A percentile compares a stretch with the other conserved stretches of the same genome.
Evolutionary conservation across 2,888 invertebrate species (phyloP).

Genomic region (Thysanoteuthis rhombus): DNA sequence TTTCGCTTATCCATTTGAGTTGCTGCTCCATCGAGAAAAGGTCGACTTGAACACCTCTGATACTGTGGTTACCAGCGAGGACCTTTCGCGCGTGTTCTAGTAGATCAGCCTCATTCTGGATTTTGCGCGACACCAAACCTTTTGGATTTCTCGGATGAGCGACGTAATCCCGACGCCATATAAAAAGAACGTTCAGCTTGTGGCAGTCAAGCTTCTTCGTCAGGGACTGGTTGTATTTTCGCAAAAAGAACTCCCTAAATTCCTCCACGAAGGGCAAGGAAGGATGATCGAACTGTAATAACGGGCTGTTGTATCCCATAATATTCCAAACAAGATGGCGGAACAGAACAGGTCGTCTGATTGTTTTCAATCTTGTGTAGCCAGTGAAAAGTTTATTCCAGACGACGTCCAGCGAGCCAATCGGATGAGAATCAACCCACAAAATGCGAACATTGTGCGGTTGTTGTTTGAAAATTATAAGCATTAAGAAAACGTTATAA

Average conservation of each 20-base stretch:
- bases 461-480: constrained; percentile 46
- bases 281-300: constrained; percentile 50
- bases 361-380: constrained; percentile 47
- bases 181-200: constrained; percentile 54
- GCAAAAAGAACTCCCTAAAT: constrained; percentile 61
- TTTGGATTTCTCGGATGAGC: constrained; percentile 66
- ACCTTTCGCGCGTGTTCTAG: constrained; percentile 42
- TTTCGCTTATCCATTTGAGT: constrained; percentile 46
- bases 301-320: constrained; percentile 60
- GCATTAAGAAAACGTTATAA: constrained; percentile 57
- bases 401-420: constrained; percentile 55
- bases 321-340: constrained; percentile 57
- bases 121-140: constrained; percentile 61
- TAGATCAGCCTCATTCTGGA: constrained; percentile 63
- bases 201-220: constrained; percentile 48
- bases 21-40: constrained; percentile 50
- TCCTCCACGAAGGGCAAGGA: constrained; percentile 57
- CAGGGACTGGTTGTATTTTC: constrained; percentile 40
- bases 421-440: constrained; percentile 63
- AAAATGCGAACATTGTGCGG: constrained; percentile 55
- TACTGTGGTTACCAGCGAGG: constrained; percentile 43
- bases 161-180: constrained; percentile 64
- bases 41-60: constrained; percentile 54
- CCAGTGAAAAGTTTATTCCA: constrained; percentile 63
- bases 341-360: constrained; percentile 46